Base-by-base conservation (phyloP, 2,888 invertebrate species). In the Andrena praecox region DNA sequence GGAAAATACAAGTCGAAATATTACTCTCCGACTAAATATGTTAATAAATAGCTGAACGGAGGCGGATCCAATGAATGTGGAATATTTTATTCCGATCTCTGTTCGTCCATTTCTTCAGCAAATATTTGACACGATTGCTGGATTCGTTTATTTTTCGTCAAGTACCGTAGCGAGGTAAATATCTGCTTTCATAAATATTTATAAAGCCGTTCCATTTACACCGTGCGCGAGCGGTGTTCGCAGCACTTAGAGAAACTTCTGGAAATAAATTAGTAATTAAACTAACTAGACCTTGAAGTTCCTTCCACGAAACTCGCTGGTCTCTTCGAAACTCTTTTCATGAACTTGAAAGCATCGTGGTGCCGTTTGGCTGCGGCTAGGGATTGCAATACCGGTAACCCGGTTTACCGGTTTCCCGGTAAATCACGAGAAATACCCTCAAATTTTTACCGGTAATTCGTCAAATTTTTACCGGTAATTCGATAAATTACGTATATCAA, bases 181-280 rank as follows among this genome's bases (percentile, higher is more conserved):
- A 64, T 48, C 71, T 50, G 24, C 24, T 12, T 24, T 64, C 20
- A 77, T 71, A 50, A 71, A 77, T 77, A 77, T 71, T 71, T 77
- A 77, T 56, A 56, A 31, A 42, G 56, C 16, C 31, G 10, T 7
- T 70, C 56, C 33, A 31, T 63, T 75, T 56, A 42, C 62, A 56
- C 16, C 24, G 10, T n/a, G 31, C n/a, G 42, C 29, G 64, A 66
- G 33, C 59, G 35, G 8, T 72, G 77, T 72, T 66, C 59, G 35
- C 29, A 35, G 33, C 56, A 52, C 71, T 72, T 64, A 10, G 59
- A 0, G 12, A 31, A 66, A 72, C 64, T 72, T 59, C 16, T 56
- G n/a, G 50, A 66, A 71, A 77, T 66, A 77, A 77, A 77, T 77
- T 72, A 52, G 27, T 77, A 66, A 72, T 77, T 72, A 77, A 77